phyloP scores from a whole-genome alignment of 2,888 invertebrate genomes.

The Leptogaster cylindrica region DNA sequence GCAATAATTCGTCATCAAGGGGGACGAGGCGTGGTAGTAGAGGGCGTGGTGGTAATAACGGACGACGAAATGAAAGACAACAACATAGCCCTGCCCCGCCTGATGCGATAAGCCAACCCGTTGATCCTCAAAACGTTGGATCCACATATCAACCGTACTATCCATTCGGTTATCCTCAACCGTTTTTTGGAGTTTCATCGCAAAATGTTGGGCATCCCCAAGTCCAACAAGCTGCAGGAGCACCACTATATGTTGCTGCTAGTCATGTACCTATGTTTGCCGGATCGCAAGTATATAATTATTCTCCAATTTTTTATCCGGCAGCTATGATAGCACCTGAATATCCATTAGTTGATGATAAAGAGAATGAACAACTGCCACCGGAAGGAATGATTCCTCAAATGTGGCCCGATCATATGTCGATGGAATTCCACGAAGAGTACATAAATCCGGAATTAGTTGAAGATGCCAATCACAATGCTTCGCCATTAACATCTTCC shows the following conservation, averaged over 20 bases:
- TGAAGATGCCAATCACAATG: conserved; percentile 59
- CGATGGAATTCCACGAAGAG: conserved; percentile 56
- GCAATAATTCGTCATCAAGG: conserved; percentile 48
- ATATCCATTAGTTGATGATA: conserved; percentile 55
- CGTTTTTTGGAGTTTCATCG: conserved; percentile 52
- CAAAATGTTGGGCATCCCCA: conserved; percentile 56
- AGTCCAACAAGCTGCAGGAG: conserved; percentile 59
- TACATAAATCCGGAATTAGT: conserved; percentile 51
- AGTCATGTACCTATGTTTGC: conserved; percentile 56
- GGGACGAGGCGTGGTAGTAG: conserved; percentile 54
- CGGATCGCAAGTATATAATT: conserved; percentile 54
- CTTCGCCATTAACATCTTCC: conserved; percentile 55
- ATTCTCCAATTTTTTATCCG: conserved; percentile 54
- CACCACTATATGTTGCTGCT: conserved; percentile 54
- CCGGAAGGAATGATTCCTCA: conserved; percentile 39
- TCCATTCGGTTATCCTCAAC: conserved; percentile 53
- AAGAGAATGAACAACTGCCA: conserved; percentile 53
- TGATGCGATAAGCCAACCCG: conserved; percentile 49
- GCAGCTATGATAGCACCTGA: conserved; percentile 55
- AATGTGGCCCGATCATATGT: conserved; percentile 54
- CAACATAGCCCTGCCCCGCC: conserved; percentile 51
- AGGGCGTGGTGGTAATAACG: conserved; percentile 54
- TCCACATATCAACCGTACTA: conserved; percentile 28
- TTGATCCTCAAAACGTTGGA: conserved; percentile 51
- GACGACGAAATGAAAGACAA: conserved; percentile 55